Base-by-base conservation (phyloP, 1,140 invertebrate species). In the Halictus rubicundus region DNA sequence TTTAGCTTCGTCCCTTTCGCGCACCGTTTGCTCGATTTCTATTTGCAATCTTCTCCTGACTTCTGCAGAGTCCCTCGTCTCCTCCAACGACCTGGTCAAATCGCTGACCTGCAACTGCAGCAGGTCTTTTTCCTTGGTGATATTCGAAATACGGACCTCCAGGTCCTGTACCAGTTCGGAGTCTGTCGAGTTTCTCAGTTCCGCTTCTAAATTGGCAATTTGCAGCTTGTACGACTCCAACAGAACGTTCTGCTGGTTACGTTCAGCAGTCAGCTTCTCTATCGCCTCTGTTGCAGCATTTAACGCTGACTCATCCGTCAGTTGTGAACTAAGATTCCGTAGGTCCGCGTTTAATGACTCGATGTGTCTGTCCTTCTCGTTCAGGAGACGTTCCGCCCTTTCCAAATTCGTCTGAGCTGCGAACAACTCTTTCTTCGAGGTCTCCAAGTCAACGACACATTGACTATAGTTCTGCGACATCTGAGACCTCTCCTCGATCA, bases 71-170 rank as follows among this genome's bases (percentile, higher is more conserved):
- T 82, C 68, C 10, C 75, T 81, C 19, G 83, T 19, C 27, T 88
- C 83, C 9, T 88, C 74, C 25, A 87, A 68, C 0, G 85, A 80
- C 9, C 83, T 81, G 0, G 73, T 75, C 0, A 88, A 63, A 16
- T 90, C 89, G 21, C 85, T 90, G 2, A 90, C 78, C 61, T 90
- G 88, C 23, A 88, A 37, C 42, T 90, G 87, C 14, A 89, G 21
- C 39, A 89, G 59, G 10, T 89, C 86, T 27, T 80, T 78, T 49
- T 90, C 87, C 8, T 75, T 68, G 0, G 70, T 71, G 3, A 85
- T 76, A 2, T 52, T 21, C 0, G 66, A 68, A 1, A 88, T 57
- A 16, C 81, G 80, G 23, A 68, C 61, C 57, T 92, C 82, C 21
- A 89, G 46, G 14, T 91, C 85, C 12, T 80, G 66, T 32, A 90